Evolutionary conservation across 2,888 invertebrate genomes (phyloP).

Genomic region (Lissonota sp.): DNA sequence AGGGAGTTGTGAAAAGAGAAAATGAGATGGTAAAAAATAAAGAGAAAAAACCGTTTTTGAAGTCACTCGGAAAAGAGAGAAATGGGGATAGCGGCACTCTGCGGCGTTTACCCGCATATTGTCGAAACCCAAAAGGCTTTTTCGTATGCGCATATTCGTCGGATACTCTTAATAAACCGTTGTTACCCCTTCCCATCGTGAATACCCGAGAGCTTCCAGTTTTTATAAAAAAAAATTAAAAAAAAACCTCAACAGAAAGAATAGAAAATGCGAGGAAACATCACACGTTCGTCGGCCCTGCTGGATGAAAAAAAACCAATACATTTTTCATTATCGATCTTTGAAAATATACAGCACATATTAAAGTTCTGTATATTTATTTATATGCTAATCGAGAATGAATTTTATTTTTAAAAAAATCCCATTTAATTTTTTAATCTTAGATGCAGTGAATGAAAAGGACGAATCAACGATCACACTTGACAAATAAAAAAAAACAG

Average conservation of each 20-base stretch:
- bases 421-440: too few relatives aligned
- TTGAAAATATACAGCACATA: neutral
- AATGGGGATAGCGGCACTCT: neutral
- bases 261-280: slow-evolving; percentile 21
- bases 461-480: too few relatives aligned
- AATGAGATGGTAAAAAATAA: neutral
- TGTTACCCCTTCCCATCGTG: neutral
- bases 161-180: neutral
- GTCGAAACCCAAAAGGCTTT: slow-evolving; percentile 23
- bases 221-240: slow-evolving; percentile 23
- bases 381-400: too few relatives aligned
- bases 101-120: slow-evolving; percentile 32
- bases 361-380: too few relatives aligned
- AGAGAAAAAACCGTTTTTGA: neutral
- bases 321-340: neutral
- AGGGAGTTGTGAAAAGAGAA: slow-evolving; percentile 27
- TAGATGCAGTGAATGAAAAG: too few relatives aligned
- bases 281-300: slow-evolving; percentile 35
- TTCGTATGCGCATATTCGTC: neutral
- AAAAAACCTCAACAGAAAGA: slow-evolving; percentile 16
- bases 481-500: neutral
- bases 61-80: slow-evolving; percentile 7
- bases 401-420: too few relatives aligned
- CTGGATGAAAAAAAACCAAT: neutral
- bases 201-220: neutral